Evolutionary conservation across 1,140 invertebrate species (phyloP).

Genomic region (Rhagoletis pomonella): DNA sequence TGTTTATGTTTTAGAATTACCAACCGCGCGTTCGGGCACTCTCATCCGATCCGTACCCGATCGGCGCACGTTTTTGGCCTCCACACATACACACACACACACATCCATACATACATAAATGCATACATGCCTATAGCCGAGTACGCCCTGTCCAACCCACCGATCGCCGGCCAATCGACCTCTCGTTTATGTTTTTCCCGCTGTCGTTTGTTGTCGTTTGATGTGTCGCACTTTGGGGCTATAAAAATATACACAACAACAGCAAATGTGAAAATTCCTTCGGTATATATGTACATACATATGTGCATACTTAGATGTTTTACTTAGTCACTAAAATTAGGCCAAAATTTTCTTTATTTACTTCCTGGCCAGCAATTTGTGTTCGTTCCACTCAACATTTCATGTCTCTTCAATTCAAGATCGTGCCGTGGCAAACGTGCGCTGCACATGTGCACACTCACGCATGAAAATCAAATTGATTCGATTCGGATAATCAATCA

Average conservation of each 20-base stretch:
- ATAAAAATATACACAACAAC: constrained; percentile 28
- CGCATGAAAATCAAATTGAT: background rate
- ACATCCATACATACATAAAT: background rate
- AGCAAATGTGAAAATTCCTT: background rate
- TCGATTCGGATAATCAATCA: background rate
- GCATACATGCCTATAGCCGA: background rate
- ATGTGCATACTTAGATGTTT: background rate
- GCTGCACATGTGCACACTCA: background rate
- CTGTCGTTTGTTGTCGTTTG: constrained; percentile 36
- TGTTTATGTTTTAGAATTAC: constrained; percentile 26
- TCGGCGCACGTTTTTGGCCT: constrained; percentile 26
- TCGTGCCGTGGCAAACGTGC: background rate
- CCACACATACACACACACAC: background rate
- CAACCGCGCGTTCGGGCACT: background rate
- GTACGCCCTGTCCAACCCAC: background rate
- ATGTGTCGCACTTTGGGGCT: background rate
- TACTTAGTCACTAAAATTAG: background rate
- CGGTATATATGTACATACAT: background rate
- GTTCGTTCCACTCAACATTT: constrained; percentile 16
- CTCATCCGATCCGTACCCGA: background rate
- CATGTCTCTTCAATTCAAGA: constrained; percentile 3
- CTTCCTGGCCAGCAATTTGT: constrained; percentile 19
- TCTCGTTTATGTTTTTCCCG: background rate
- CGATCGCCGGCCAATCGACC: background rate
- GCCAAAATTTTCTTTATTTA: constrained; percentile 1